Conservation (phyloP, 2,797 vertebrate genomes). For the Nyctibius grandis region DNA sequence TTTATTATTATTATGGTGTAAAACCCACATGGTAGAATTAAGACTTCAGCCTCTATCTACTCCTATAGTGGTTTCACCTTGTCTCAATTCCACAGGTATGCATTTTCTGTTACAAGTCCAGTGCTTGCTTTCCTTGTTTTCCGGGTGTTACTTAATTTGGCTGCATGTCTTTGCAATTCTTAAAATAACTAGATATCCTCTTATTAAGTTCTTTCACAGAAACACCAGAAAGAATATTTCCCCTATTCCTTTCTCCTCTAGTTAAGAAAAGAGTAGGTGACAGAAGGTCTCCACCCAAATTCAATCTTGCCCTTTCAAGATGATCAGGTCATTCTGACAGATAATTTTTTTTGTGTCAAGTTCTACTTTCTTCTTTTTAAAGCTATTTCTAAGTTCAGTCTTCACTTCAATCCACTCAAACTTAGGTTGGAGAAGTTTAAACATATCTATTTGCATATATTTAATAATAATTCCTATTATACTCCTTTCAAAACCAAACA, state of each 20-base stretch:
- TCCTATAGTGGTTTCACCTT: neutral
- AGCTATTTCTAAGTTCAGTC: neutral
- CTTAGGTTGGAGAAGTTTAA: neutral
- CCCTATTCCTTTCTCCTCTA: neutral
- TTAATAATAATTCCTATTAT: neutral
- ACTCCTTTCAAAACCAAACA: neutral
- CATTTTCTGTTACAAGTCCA: neutral
- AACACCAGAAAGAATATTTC: neutral
- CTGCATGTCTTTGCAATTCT: neutral
- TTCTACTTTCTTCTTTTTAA: neutral
- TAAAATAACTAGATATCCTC: neutral
- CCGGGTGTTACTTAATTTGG: neutral
- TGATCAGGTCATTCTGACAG: neutral
- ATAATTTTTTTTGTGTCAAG: neutral
- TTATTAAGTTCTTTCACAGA: neutral
- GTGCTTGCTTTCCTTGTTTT: neutral
- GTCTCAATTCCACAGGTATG: neutral
- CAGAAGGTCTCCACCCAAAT: neutral
- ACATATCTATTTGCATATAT: fast-evolving
- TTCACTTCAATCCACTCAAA: neutral
- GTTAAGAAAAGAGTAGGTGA: neutral
- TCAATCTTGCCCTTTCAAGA: neutral
- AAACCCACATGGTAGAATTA: neutral
- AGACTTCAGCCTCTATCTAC: neutral
- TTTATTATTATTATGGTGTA: neutral